phyloP scores from a whole-genome alignment of 2,888 invertebrate genomes.

The Andrena praecox region DNA sequence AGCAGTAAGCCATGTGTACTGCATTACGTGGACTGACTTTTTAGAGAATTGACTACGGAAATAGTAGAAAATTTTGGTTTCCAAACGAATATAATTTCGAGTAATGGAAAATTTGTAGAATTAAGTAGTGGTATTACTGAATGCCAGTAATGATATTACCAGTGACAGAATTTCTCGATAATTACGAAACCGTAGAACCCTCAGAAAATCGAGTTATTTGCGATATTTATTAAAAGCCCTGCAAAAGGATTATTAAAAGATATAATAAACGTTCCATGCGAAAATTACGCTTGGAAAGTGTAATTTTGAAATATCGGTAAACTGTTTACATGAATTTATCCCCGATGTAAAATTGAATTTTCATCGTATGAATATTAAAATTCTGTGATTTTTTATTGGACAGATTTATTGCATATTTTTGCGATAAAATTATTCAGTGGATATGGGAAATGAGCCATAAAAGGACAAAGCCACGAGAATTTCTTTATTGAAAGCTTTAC shows the following conservation, averaged over 20 bases:
- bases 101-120: background rate
- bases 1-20: background rate
- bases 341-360: background rate
- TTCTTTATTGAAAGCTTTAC: background rate
- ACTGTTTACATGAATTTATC: slow-evolving; percentile 3
- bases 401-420: background rate
- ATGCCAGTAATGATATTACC: background rate
- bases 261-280: background rate
- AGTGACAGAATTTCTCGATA: background rate
- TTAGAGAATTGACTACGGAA: background rate
- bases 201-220: background rate
- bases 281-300: background rate
- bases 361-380: slow-evolving; percentile 20
- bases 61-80: background rate
- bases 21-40: background rate
- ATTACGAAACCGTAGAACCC: background rate
- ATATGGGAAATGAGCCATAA: background rate
- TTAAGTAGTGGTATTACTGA: too few relatives aligned
- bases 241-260: background rate
- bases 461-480: background rate
- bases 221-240: background rate
- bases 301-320: slow-evolving; percentile 4
- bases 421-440: slow-evolving; percentile 3
- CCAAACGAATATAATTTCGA: background rate
- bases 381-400: background rate